These are phyloP conservation scores for Sebastes matsubarae DNA, from an alignment of 2,797 vertebrate species.

Conservation along the genomic window DNA sequence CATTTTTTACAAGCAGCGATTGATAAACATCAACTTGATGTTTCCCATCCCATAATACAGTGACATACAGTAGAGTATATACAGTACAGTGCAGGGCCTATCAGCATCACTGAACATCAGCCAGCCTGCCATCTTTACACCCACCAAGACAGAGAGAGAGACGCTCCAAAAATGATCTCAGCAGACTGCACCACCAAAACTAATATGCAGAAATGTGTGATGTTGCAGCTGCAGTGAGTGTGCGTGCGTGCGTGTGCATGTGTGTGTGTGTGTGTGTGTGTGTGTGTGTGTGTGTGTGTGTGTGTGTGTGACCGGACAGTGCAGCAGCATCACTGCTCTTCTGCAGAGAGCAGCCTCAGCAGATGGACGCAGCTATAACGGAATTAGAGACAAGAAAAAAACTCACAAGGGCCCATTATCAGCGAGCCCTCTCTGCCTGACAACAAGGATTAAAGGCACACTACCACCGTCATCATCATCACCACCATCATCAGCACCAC, in stretches of 20 bases:
- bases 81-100: not conserved
- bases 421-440: conserved; percentile 66
- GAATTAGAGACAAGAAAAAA: conserved; percentile 51
- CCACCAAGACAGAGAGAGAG: too few species aligned
- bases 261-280: not conserved
- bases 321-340: conserved; percentile 52
- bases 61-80: not conserved
- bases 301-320: conserved; percentile 22
- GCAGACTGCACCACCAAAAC: conserved; percentile 5
- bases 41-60: not conserved
- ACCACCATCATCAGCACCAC: not conserved
- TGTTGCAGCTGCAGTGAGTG: conserved; percentile 34
- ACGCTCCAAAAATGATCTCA: not conserved
- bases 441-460: conserved; percentile 75
- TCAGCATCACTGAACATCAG: not conserved
- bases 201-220: conserved; percentile 1
- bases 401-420: conserved; percentile 46
- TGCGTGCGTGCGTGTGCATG: not conserved
- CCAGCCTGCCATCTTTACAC: not conserved
- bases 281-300: conserved; percentile 6
- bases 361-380: conserved; percentile 44
- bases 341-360: conserved; percentile 42
- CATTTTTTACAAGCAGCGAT: not conserved
- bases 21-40: too few species aligned
- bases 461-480: not conserved